Percentiles rank a stretch among this genome's conserved stretches.
phyloP scores from a whole-genome alignment of 2,888 invertebrate species.

The Meloe dianella region DNA sequence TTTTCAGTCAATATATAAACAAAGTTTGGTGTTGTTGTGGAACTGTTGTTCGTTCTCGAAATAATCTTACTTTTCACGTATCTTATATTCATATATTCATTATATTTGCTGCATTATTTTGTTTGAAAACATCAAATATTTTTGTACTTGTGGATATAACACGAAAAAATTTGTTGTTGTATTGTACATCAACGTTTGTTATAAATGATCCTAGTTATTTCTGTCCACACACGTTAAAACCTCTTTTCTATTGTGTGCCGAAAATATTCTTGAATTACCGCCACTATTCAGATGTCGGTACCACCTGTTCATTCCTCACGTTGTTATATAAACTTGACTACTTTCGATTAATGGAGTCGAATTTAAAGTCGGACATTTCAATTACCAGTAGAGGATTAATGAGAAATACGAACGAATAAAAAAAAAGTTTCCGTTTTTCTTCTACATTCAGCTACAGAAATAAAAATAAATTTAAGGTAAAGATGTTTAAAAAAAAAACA shows the following conservation, averaged over 20 bases:
- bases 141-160: too few relatives aligned
- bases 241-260: too few relatives aligned
- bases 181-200: too few relatives aligned
- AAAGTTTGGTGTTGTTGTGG: too few relatives aligned
- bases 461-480: not conserved
- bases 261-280: not conserved
- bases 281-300: not conserved
- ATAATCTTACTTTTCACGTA: too few relatives aligned
- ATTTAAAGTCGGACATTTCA: conserved; percentile 2
- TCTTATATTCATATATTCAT: too few relatives aligned
- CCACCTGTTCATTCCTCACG: conserved; percentile 1
- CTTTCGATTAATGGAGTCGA: conserved; percentile 5
- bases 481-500: too few relatives aligned
- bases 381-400: conserved; percentile 1
- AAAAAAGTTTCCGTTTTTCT: not conserved
- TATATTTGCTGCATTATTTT: too few relatives aligned
- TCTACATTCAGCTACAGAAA: not conserved
- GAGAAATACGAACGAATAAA: not conserved
- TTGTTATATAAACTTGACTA: not conserved
- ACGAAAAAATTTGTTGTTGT: too few relatives aligned
- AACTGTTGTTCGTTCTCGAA: too few relatives aligned
- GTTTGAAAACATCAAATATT: too few relatives aligned
- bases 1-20: too few relatives aligned
- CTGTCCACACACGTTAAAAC: not conserved
- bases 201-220: not conserved